Evolutionary conservation across 2,888 invertebrate genomes (phyloP).

Genomic region (Ephialtes manifestator): DNA sequence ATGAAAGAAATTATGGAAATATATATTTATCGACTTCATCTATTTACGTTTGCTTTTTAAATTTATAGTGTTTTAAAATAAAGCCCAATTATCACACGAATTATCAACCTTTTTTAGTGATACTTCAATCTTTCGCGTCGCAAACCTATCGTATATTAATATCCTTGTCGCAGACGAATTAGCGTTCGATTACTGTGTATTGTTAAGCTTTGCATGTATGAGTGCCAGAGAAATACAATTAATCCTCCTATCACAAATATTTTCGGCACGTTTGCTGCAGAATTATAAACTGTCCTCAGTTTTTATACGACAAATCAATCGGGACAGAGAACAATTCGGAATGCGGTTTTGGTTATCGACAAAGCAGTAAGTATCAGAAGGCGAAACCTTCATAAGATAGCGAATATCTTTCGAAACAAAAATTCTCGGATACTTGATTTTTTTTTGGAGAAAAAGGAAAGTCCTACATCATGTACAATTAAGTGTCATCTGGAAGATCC

Average conservation of each 20-base stretch:
- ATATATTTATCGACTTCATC: constrained; percentile 20
- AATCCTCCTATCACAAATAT: background rate
- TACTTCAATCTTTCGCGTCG: background rate
- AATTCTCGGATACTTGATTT: too few relatives aligned
- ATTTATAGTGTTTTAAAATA: background rate
- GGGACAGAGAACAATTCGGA: background rate
- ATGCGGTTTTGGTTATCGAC: too few relatives aligned
- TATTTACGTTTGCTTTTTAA: background rate
- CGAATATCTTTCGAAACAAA: too few relatives aligned
- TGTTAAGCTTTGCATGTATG: background rate
- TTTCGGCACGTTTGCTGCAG: background rate
- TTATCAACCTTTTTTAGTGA: background rate
- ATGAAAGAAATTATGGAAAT: constrained; percentile 6
- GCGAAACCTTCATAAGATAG: too few relatives aligned
- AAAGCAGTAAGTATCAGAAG: too few relatives aligned
- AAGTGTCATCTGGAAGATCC: too few relatives aligned
- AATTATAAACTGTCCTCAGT: background rate
- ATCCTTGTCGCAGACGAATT: too few relatives aligned
- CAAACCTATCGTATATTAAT: too few relatives aligned
- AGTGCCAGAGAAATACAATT: background rate
- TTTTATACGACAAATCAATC: background rate
- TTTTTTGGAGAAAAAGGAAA: too few relatives aligned
- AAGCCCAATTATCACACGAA: constrained; percentile 9
- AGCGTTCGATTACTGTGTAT: too few relatives aligned
- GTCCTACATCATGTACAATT: too few relatives aligned